Evolutionary conservation across 2,113 vertebrate genomes (phyloP), one percentile per base, ranked within the genome.

Genomic region (Lonchura striata): DNA sequence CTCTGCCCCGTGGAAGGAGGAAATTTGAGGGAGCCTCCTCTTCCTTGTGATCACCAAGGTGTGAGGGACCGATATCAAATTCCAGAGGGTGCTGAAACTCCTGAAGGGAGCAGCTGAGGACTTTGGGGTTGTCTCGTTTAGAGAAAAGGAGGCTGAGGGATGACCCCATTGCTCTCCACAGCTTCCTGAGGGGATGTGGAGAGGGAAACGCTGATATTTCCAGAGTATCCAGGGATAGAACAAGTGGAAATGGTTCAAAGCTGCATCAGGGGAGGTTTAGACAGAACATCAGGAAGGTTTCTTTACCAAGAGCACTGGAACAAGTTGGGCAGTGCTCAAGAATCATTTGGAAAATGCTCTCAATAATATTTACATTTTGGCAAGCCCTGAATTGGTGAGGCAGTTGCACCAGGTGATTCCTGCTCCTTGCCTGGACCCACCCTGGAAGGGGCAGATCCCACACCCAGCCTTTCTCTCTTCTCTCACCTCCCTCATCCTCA

Each of bases 1-100:
- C 47, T 37, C 15, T 68, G 39, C 30, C 41, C 5, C 1, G 0
- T 54, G 61, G 64, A 53, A 88, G 53, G 23, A 59, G 71, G 28
- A 82, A 70, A 56, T 5, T 50, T n/a, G 35, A 79, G 13, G 30
- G 61, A 93, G 21, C 7, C 35, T 92, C 68, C 86, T 33, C 50
- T 9, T 10, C 25, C 50, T 53, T 42, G 61, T 15, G 39, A 30
- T 71, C 52, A 52, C 4, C 41, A 35, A 68, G 22, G 56, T 0
- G 2, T 6, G 35, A 60, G 30, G 22, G 41, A 39, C 9, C 8
- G 31, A 11, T 11, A 60, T 0, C 5, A 0, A 60, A 28, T 56
- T 74, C 46, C 71, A 76, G 6, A 39, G 14, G 22, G 49, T 44
- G 86, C 41, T 53, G n/a, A 88, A 65, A 4, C 5, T 39, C 57